Base-by-base conservation (phyloP, 1,140 invertebrate genomes). In the Charaxes varanes region DNA sequence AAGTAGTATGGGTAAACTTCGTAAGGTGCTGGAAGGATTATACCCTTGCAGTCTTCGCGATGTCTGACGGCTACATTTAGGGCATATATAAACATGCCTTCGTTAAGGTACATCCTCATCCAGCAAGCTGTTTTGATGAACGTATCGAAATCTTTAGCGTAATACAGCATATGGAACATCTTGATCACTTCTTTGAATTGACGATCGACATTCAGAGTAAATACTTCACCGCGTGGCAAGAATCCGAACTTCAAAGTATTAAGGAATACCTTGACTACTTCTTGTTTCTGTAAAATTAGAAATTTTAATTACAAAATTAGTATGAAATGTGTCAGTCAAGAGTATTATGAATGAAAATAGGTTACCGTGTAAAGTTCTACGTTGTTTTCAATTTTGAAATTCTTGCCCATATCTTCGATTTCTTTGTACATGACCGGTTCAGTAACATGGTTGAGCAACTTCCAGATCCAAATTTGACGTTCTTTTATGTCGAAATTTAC, bases 111-210 rank as follows among this genome's bases (percentile, higher is more conserved):
- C n/a, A 88, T 58, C 5, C 90, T 85, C 14, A 89, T 88, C 87
- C 88, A 91, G 45, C 84, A 82, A 3, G 89, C 88, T 6, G 86
- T 87, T 32, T 88, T 87, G 31, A 86, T 80, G 54, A 88, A 86
- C 0, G 87, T 87, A 8, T 74, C 72, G 53, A 84, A 89, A 48
- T 89, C 86, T 58, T 91, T 91, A 31, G 90, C 90, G 53, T 87
- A 87, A 72, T 88, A 90, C 54, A 93, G 86, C 40, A 91, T 57
- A 45, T 91, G 87, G 84, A 91, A 92, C 41, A 92, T 71, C n/a
- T 82, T 82, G 6, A 86, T 69, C 15, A 88, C 87, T 68, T 92
- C 88, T 21, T 87, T 72, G 10, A 86, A 49, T 28, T 92, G 89
- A 6, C 87, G 84, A 22, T 86, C 82, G 31, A 91, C 73, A 52